These are phyloP conservation scores for Gerosis bhagava DNA, from an alignment of 2,888 invertebrate species.

Conservation along the genomic window DNA sequence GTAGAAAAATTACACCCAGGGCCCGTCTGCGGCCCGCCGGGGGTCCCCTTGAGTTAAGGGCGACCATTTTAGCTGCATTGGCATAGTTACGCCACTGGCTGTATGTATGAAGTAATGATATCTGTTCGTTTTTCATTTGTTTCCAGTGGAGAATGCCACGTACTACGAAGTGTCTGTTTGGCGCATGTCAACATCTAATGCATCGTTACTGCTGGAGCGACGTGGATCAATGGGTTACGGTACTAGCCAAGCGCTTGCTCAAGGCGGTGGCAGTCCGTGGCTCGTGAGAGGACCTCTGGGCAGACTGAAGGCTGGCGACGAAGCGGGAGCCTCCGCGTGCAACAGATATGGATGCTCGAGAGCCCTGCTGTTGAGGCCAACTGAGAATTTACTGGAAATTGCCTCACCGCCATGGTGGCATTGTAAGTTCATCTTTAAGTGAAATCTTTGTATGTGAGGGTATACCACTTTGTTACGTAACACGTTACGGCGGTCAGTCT, in stretches of 20 bases:
- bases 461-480: too few relatives aligned
- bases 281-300: slow-evolving; percentile 60
- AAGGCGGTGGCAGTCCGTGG: slow-evolving; percentile 49
- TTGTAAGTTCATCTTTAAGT: slow-evolving; percentile 60
- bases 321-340: slow-evolving; percentile 70
- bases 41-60: too few relatives aligned
- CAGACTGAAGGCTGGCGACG: slow-evolving; percentile 55
- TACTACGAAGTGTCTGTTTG: slow-evolving; percentile 74
- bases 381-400: slow-evolving; percentile 58
- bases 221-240: slow-evolving; percentile 67
- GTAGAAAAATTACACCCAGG: too few relatives aligned
- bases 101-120: too few relatives aligned
- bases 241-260: slow-evolving; percentile 55
- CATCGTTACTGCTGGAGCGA: slow-evolving; percentile 60
- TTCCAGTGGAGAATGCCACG: slow-evolving; percentile 71
- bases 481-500: too few relatives aligned
- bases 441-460: too few relatives aligned
- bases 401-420: slow-evolving; percentile 70
- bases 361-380: slow-evolving; percentile 60
- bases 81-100: too few relatives aligned
- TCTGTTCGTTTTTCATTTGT: too few relatives aligned
- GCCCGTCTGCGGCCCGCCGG: too few relatives aligned
- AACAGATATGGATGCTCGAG: slow-evolving; percentile 71
- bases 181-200: slow-evolving; percentile 68
- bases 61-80: too few relatives aligned